These are phyloP conservation scores for Pemphredon lugubris DNA, from an alignment of 2,888 invertebrate genomes.

Conservation along the genomic window DNA sequence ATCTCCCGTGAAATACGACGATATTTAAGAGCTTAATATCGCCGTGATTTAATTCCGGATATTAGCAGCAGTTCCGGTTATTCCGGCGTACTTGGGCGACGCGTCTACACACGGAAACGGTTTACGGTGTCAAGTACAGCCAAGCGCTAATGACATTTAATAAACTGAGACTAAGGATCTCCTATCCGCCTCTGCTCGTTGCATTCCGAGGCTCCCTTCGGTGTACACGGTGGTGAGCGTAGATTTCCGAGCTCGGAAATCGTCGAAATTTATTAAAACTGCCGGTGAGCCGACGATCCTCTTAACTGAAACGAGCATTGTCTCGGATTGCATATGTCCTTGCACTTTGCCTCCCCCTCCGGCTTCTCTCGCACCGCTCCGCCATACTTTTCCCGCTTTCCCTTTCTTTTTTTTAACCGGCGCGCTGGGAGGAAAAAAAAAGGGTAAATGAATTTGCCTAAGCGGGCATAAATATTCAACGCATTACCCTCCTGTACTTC, in stretches of 20 bases:
- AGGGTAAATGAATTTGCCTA: constrained; percentile 60
- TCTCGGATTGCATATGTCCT: constrained; percentile 49
- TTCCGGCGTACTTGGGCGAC: neutral
- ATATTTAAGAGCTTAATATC: no score
- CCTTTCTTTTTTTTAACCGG: neutral
- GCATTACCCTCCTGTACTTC: constrained; percentile 46
- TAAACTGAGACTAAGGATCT: constrained; percentile 30
- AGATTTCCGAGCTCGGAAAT: constrained; percentile 41
- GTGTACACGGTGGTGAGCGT: constrained; percentile 24
- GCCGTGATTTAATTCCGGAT: neutral
- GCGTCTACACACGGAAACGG: constrained; percentile 14
- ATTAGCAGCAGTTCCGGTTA: constrained; percentile 13
- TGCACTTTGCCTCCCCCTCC: constrained; percentile 41
- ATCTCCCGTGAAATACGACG: no score
- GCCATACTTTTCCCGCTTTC: neutral
- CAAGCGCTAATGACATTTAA: constrained; percentile 42
- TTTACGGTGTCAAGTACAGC: constrained; percentile 13
- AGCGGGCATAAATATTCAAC: constrained; percentile 67
- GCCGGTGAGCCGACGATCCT: constrained; percentile 26
- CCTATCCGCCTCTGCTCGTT: constrained; percentile 1
- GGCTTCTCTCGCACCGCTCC: constrained; percentile 23
- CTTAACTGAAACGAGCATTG: constrained; percentile 53
- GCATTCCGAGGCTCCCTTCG: neutral
- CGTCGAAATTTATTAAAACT: constrained; percentile 61
- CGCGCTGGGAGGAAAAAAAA: constrained; percentile 30